Percentiles rank a stretch among this genome's conserved stretches.
Evolutionary conservation across 1,140 invertebrate species (phyloP).

Genomic region (Pantala flavescens): DNA sequence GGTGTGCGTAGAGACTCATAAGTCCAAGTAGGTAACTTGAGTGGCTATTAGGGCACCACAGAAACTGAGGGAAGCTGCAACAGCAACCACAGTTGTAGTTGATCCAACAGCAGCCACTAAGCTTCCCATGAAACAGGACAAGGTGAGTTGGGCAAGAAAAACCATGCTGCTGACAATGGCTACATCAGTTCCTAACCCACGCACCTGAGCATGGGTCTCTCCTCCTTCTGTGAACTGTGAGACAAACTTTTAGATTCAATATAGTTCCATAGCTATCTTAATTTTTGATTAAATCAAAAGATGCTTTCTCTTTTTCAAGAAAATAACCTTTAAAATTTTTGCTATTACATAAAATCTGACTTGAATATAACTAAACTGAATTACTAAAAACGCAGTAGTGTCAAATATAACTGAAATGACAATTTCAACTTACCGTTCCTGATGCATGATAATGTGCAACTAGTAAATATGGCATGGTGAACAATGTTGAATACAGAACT

Average conservation of each 20-base stretch:
- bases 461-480: constrained; percentile 92
- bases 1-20: constrained; percentile 39
- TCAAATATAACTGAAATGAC: no score
- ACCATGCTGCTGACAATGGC: constrained; percentile 91
- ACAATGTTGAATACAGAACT: constrained; percentile 93
- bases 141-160: constrained; percentile 83
- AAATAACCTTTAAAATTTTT: no score
- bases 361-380: no score
- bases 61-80: constrained; percentile 69
- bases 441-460: constrained; percentile 86
- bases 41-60: constrained; percentile 74
- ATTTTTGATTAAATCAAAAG: no score
- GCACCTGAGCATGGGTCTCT: constrained; percentile 36
- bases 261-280: no score
- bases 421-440: constrained; percentile 54
- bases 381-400: no score
- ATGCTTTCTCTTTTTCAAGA: no score
- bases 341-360: no score
- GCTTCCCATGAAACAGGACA: constrained; percentile 77
- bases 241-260: no score
- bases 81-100: constrained; percentile 76
- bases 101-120: constrained; percentile 62
- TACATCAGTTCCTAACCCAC: constrained; percentile 87
- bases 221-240: not conserved
- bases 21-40: constrained; percentile 77